Evolutionary conservation across 2,888 invertebrate species (phyloP).

Genomic region (Stenchaetothrips biformis): DNA sequence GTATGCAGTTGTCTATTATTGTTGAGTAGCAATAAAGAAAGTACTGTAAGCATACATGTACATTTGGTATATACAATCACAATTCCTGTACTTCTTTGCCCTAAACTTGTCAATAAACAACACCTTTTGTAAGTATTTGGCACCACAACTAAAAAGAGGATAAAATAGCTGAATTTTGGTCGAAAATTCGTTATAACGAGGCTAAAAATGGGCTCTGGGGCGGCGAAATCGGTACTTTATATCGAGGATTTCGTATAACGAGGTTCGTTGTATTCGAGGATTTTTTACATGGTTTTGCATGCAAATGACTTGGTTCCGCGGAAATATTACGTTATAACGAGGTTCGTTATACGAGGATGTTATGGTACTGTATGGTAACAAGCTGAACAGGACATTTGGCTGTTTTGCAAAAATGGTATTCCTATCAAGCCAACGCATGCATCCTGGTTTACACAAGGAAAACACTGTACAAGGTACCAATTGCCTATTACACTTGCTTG

Average conservation of each 20-base stretch:
- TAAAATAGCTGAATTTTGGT: neutral
- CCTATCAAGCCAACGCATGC: too few relatives aligned
- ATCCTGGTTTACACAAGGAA: too few relatives aligned
- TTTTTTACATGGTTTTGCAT: neutral
- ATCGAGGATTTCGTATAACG: neutral
- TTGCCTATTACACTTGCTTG: too few relatives aligned
- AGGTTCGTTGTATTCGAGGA: neutral
- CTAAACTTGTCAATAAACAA: neutral
- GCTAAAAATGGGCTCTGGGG: neutral
- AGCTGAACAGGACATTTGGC: too few relatives aligned
- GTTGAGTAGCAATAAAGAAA: too few relatives aligned
- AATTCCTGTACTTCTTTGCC: neutral
- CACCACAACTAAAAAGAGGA: neutral
- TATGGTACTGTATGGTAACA: too few relatives aligned
- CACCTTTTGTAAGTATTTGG: neutral
- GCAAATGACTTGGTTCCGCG: neutral
- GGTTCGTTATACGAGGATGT: too few relatives aligned
- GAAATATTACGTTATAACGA: neutral
- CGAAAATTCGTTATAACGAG: neutral
- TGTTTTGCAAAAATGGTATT: too few relatives aligned
- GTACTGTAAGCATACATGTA: too few relatives aligned
- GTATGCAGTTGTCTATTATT: too few relatives aligned
- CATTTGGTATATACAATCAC: too few relatives aligned
- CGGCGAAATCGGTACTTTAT: neutral
- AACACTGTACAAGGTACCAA: too few relatives aligned